phyloP scores from a whole-genome alignment of 30 jellyfish, hydroid and myxozoan species.

The Pelagia noctiluca region DNA sequence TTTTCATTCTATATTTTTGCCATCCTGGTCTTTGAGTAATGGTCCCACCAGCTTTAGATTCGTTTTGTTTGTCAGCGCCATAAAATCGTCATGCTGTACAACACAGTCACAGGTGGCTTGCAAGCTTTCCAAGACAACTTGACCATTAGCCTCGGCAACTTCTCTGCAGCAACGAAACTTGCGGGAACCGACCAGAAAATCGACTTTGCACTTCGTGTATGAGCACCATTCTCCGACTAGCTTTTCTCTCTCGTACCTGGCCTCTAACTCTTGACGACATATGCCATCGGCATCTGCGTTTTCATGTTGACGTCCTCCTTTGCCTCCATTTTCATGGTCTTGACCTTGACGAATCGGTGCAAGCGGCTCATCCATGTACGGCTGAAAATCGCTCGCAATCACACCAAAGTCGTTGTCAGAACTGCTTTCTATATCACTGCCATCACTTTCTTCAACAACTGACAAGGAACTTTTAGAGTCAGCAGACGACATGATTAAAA shows the following conservation, averaged over 20 bases:
- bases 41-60: neutral
- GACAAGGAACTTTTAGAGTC: too few relatives aligned
- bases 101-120: constrained; percentile 1
- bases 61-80: constrained; percentile 7
- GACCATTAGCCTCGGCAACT: constrained; percentile 18
- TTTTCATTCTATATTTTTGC: neutral
- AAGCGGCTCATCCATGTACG: constrained; percentile 7
- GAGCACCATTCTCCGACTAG: neutral
- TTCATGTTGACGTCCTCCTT: neutral
- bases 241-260: neutral
- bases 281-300: constrained; percentile 9
- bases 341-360: neutral
- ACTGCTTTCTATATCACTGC: too few relatives aligned
- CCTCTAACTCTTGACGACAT: neutral
- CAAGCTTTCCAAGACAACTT: constrained; percentile 16
- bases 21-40: constrained; percentile 13
- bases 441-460: too few relatives aligned
- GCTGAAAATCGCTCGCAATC: constrained; percentile 24
- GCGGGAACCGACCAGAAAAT: neutral
- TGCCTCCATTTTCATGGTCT: neutral
- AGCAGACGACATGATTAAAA: too few relatives aligned
- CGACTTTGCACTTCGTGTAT: neutral
- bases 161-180: constrained; percentile 27
- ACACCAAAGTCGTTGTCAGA: too few relatives aligned
- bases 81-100: constrained; percentile 25